Conservation (phyloP, 2,113 vertebrate genomes). For the Megalops atlanticus region DNA sequence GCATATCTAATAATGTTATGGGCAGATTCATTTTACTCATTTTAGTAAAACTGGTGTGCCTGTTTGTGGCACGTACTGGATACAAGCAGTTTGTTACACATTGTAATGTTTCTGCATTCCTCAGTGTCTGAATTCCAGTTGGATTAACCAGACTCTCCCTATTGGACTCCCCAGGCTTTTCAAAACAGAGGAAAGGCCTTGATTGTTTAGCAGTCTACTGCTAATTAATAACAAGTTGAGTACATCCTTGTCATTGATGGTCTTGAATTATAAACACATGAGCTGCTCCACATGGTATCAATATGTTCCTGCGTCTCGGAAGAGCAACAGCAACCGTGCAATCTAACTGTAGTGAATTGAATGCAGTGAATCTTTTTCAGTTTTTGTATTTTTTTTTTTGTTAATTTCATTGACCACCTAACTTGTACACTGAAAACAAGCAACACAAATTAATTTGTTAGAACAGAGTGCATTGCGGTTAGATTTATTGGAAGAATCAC, state of each 20-base stretch:
- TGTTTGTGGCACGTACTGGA: no score
- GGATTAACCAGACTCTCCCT: neutral
- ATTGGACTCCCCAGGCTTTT: neutral
- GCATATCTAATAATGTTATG: constrained; percentile 46
- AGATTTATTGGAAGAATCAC: neutral
- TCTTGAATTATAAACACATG: neutral
- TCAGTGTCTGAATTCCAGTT: neutral
- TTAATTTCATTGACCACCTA: no score
- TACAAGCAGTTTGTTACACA: neutral
- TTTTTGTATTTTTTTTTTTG: no score
- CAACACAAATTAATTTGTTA: neutral
- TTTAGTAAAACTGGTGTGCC: constrained; percentile 29
- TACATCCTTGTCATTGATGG: constrained; percentile 35
- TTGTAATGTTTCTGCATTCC: neutral
- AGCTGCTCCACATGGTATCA: neutral
- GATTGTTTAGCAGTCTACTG: constrained; percentile 44
- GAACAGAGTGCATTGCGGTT: neutral
- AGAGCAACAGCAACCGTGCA: neutral
- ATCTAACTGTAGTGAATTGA: no score
- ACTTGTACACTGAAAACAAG: no score
- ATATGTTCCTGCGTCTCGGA: neutral
- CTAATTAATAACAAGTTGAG: constrained; percentile 45
- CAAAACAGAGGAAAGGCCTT: constrained; percentile 14
- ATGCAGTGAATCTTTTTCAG: no score
- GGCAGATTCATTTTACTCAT: constrained; percentile 31